These are phyloP conservation scores for Xyliphius kryptos DNA, from an alignment of 2,113 vertebrate genomes.

Conservation along the genomic window DNA sequence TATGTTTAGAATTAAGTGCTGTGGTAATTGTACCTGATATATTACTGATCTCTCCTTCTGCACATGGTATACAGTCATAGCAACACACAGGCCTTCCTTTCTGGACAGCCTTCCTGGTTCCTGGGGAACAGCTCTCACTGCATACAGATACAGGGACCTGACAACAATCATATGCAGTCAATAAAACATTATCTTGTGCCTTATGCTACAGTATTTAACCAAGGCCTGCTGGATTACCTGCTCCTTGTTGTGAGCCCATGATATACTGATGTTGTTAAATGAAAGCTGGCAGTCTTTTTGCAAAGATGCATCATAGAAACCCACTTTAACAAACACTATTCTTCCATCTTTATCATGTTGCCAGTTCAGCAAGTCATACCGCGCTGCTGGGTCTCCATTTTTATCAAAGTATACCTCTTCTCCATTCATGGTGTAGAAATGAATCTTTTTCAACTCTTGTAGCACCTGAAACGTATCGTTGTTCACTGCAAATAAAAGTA, in stretches of 20 bases:
- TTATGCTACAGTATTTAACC: background rate
- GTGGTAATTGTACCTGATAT: constrained; percentile 37
- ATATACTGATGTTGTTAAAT: constrained; percentile 41
- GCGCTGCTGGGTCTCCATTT: constrained; percentile 47
- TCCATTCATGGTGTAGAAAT: constrained; percentile 30
- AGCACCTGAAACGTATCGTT: constrained; percentile 31
- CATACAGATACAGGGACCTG: constrained; percentile 45
- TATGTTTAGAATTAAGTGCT: background rate
- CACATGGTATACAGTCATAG: constrained; percentile 46
- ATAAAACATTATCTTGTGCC: too few relatives aligned
- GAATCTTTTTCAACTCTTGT: constrained; percentile 37
- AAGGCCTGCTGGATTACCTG: constrained; percentile 11
- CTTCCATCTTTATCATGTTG: constrained; percentile 36
- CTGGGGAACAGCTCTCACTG: constrained; percentile 39
- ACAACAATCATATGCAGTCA: constrained; percentile 1
- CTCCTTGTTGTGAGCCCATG: constrained; percentile 33
- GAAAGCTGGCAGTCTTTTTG: constrained; percentile 37
- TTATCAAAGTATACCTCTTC: constrained; percentile 48
- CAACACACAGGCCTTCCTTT: constrained; percentile 45
- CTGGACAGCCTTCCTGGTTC: constrained; percentile 42
- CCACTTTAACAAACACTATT: constrained; percentile 45
- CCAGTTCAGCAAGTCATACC: constrained; percentile 51
- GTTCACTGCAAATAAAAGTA: background rate
- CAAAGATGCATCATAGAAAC: constrained; percentile 46
- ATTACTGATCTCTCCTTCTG: constrained; percentile 46